Evolutionary conservation across 1,140 invertebrate species (phyloP).

Genomic region (Pseudachorutes palmiensis): DNA sequence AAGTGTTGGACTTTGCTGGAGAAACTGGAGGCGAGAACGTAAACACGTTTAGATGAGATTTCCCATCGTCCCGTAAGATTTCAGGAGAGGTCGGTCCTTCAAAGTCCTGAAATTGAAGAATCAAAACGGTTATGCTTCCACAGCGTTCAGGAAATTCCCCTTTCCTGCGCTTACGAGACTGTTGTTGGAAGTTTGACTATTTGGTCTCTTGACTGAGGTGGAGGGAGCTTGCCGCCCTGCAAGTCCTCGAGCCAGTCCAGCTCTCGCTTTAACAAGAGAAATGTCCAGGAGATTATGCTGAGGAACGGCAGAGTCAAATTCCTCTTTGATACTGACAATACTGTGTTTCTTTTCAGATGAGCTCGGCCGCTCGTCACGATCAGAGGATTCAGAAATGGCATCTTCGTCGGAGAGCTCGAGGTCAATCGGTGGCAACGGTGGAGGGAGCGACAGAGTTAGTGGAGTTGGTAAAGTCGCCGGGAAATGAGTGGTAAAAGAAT

Average conservation of each 20-base stretch:
- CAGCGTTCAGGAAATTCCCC: background rate
- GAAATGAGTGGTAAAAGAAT: constrained; percentile 59
- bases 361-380: background rate
- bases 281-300: constrained; percentile 74
- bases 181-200: constrained; percentile 31
- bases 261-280: constrained; percentile 76
- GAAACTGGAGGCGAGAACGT: constrained; percentile 16
- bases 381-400: background rate
- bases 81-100: constrained; percentile 24
- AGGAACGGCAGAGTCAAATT: constrained; percentile 75
- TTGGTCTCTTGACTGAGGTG: constrained; percentile 43
- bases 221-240: constrained; percentile 50
- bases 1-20: constrained; percentile 14
- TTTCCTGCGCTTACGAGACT: constrained; percentile 14
- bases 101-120: constrained; percentile 18
- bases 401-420: constrained; percentile 36
- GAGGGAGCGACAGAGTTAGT: constrained; percentile 30
- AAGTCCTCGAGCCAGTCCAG: constrained; percentile 65
- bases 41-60: constrained; percentile 14
- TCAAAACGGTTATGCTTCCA: background rate
- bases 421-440: constrained; percentile 32
- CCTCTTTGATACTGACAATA: constrained; percentile 54
- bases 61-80: constrained; percentile 17
- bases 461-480: constrained; percentile 25
- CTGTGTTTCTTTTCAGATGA: background rate